Conservation (phyloP, 2,797 vertebrate species). For the Hapalemur alaotrensis region DNA sequence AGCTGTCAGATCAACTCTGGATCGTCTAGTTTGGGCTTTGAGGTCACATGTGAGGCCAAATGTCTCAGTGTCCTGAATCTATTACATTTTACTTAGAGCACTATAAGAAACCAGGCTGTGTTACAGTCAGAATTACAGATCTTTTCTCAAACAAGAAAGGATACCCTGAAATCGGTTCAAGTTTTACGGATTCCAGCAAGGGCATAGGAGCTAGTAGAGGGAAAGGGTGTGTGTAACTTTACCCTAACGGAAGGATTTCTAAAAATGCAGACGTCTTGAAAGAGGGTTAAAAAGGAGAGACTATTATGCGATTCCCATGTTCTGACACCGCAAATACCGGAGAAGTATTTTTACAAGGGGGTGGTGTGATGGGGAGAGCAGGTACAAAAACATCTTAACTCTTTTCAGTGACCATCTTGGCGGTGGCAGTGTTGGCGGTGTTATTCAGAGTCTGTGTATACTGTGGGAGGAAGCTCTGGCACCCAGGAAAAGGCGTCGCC, state of each 20-base stretch:
- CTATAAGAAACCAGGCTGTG: background rate
- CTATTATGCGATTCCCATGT: background rate
- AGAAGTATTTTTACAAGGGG: background rate
- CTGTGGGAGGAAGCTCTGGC: background rate
- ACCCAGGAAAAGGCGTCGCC: background rate
- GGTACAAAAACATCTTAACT: background rate
- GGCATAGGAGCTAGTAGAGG: background rate
- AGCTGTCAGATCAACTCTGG: background rate
- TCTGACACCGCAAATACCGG: background rate
- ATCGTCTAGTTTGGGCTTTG: background rate
- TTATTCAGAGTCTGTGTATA: background rate
- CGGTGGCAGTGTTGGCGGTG: background rate
- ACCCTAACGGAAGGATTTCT: background rate
- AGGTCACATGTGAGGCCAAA: background rate
- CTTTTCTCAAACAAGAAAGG: background rate
- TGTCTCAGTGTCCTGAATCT: background rate
- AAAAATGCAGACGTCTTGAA: background rate
- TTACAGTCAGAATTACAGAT: background rate
- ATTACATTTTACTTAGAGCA: background rate
- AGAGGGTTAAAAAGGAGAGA: background rate
- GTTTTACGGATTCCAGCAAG: background rate
- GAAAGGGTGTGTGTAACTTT: background rate
- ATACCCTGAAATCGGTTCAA: background rate
- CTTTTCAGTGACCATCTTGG: background rate
- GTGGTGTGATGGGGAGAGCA: background rate